Evolutionary conservation across 2,888 invertebrate species (phyloP).

Genomic region (Euspilapteryx auroguttella): DNA sequence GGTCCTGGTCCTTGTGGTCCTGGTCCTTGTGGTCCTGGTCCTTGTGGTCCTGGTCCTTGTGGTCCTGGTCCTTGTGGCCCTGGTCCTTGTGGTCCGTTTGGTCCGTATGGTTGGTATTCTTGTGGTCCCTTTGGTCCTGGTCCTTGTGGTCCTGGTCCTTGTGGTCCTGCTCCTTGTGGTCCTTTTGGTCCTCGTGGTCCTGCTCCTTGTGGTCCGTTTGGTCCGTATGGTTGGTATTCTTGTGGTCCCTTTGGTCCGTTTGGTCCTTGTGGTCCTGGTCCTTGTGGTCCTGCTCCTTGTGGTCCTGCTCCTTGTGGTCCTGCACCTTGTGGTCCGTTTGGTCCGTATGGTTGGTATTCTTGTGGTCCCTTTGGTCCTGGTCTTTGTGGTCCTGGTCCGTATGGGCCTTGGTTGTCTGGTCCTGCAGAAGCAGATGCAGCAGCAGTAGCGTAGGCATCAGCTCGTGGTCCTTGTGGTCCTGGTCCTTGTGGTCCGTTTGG

Average conservation of each 20-base stretch:
- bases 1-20: background rate
- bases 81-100: background rate
- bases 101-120: background rate
- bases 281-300: background rate
- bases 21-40: background rate
- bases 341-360: background rate
- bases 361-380: no score
- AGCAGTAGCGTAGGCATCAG: background rate
- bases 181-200: slow-evolving; percentile 1
- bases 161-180: background rate
- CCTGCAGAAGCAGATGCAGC: background rate
- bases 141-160: background rate
- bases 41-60: background rate
- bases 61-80: slow-evolving; percentile 2
- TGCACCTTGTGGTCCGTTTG: background rate
- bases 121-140: no score
- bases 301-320: no score
- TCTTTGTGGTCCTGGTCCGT: background rate
- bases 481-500: background rate
- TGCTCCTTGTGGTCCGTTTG: background rate
- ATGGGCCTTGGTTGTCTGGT: no score
- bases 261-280: background rate
- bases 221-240: background rate
- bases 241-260: background rate
- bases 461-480: background rate